Base-by-base conservation (phyloP, 2,113 vertebrate genomes). In the Trematomus loennbergii region DNA sequence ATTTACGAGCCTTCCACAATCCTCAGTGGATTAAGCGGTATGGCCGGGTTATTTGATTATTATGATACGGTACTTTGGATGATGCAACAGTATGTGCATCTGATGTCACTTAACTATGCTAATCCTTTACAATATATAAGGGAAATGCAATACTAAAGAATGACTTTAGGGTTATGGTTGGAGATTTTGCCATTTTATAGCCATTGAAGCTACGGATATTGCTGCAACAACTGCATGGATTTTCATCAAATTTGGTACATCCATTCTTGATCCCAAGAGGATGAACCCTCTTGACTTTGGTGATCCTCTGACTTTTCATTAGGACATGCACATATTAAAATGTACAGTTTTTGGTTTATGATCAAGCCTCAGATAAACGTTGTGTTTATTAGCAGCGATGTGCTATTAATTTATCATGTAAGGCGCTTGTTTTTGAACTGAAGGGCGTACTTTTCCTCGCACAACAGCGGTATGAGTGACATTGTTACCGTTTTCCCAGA, bases 1-100 rank as follows among this genome's bases (percentile, higher is more conserved):
- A 82, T 86, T 86, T 79, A 72, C 25, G 40, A 74, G 60, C 55
- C 67, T 57, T 12, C 48, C 48, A n/a, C 75, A 10, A 7, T 17
- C 36, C 33, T 60, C 58, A 40, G 1, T 40, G 69, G 60, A 66
- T 54, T 11, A 54, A 72, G 54, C 73, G 4, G 18, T 17, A 3
- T 3, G 40, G 57, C 60, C 20, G 11, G 46, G 62, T 83, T 2
- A 36, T 48, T 9, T 63, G 20, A 69, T 55, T 5, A 22, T 50
- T 8, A 54, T 33, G 46, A 17, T 48, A 22, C 15, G 52, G 49
- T 8, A 13, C 62, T 61, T 15, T 25, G 61, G 25, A 18, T 7
- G 45, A 65, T 45, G 66, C 36, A 20, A 71, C 45, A 50, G 20
- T 2, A 1, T 50, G 49, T 17, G 61, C 59, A 60, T 36, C 49